Percentiles rank a stretch among this genome's conserved stretches.
phyloP scores from a whole-genome alignment of 2,888 invertebrate genomes.

The Hartigia nigra region DNA sequence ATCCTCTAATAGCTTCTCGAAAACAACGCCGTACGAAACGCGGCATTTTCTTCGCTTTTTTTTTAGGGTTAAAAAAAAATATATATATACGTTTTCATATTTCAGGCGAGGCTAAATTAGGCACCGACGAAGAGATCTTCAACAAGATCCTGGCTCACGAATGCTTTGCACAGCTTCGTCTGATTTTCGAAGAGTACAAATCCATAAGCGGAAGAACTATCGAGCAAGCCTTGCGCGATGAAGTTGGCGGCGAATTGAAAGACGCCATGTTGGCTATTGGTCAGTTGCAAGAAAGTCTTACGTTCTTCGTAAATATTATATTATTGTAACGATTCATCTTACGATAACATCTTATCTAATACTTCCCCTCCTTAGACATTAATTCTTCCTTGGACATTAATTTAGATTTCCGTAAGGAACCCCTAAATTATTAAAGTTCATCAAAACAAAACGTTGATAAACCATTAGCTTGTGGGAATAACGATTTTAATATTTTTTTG shows the following conservation, averaged over 20 bases:
- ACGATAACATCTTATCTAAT: background rate
- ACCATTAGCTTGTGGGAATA: background rate
- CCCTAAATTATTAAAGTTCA: background rate
- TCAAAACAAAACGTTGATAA: background rate
- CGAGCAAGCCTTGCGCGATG: conserved; percentile 77
- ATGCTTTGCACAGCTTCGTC: conserved; percentile 77
- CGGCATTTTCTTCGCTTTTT: background rate
- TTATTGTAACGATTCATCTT: background rate
- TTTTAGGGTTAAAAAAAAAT: no score
- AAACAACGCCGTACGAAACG: background rate
- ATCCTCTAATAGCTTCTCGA: background rate
- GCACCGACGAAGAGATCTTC: conserved; percentile 81
- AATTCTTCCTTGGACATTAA: background rate
- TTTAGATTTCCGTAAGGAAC: background rate
- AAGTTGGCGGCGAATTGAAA: conserved; percentile 75
- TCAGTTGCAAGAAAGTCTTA: conserved; percentile 50
- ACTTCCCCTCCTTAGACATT: background rate
- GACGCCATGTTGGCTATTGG: conserved; percentile 79
- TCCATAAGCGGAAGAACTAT: conserved; percentile 78
- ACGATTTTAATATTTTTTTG: background rate
- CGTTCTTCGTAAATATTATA: conserved; percentile 5
- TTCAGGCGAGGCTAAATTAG: conserved; percentile 73
- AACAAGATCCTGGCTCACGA: conserved; percentile 79
- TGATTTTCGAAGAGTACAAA: conserved; percentile 80
- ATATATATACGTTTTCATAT: background rate